Conservation (phyloP, 2,113 vertebrate genomes). For the Typhlomys cinereus region DNA sequence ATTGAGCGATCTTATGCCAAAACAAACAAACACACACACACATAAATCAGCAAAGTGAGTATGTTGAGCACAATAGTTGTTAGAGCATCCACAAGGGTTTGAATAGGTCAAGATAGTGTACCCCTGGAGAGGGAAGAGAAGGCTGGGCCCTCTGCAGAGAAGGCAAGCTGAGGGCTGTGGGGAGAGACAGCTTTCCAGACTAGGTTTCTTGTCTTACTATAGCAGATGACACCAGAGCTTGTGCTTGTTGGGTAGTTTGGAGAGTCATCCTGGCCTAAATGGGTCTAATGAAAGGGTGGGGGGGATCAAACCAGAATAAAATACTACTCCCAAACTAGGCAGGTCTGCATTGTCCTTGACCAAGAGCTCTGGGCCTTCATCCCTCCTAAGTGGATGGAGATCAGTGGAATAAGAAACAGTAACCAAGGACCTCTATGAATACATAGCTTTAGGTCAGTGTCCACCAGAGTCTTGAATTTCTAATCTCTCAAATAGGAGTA, state of each 20-base stretch:
- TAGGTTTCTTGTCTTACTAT: neutral
- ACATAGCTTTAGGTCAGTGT: neutral
- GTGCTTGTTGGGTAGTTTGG: neutral
- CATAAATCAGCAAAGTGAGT: too few relatives aligned
- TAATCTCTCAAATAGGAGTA: neutral
- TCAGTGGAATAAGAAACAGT: slow-evolving; percentile 11
- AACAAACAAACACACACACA: neutral
- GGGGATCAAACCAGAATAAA: slow-evolving; percentile 20
- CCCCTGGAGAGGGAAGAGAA: neutral
- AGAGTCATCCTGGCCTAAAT: slow-evolving; percentile 16
- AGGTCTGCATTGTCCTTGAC: neutral
- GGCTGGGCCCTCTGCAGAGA: neutral
- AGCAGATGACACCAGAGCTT: neutral
- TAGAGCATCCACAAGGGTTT: neutral
- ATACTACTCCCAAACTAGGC: neutral
- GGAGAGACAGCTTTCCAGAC: neutral
- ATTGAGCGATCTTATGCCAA: neutral
- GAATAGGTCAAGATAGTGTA: neutral
- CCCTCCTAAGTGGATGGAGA: neutral
- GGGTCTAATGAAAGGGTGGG: neutral
- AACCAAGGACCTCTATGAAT: neutral
- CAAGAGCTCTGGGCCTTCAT: neutral
- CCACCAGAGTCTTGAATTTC: neutral
- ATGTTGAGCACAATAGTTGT: neutral
- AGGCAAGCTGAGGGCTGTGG: neutral